phyloP scores from a whole-genome alignment of 2,113 vertebrate species.

The Oryctolagus cuniculus region mOryCun1.1 NC_091449.1:34663001-34663500 shows the following conservation, averaged over 20 bases:
- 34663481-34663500: conserved; percentile 61
- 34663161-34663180: conserved; percentile 60
- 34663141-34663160: conserved; percentile 76
- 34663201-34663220: conserved; percentile 73
- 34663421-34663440: conserved; percentile 72
- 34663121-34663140: conserved; percentile 78
- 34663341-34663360: conserved; percentile 83
- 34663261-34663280: conserved; percentile 77
- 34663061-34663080: conserved; percentile 79
- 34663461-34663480: conserved; percentile 52
- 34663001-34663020: conserved; percentile 69
- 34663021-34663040: background rate
- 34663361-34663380: conserved; percentile 82
- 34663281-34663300: conserved; percentile 78
- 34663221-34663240: conserved; percentile 64
- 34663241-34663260: conserved; percentile 70
- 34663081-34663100: conserved; percentile 79
- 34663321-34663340: conserved; percentile 76
- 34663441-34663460: conserved; percentile 77
- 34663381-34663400: conserved; percentile 82
- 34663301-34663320: conserved; percentile 60
- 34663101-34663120: conserved; percentile 78
- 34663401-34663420: conserved; percentile 73
- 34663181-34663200: conserved; percentile 72
- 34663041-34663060: conserved; percentile 73